Conservation (phyloP, 2,888 invertebrate genomes). For the Eupithecia subumbrata region DNA sequence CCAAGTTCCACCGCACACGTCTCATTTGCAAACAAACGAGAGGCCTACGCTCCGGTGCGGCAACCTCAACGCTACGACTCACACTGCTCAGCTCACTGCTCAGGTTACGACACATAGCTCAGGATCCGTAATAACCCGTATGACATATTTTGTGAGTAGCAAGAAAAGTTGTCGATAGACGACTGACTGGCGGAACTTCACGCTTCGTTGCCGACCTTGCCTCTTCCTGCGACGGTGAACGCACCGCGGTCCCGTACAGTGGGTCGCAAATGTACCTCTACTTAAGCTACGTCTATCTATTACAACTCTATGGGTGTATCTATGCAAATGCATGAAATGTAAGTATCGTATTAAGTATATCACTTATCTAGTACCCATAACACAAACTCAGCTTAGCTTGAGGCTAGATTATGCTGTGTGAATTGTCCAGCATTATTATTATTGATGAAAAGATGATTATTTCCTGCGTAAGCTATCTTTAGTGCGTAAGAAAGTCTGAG, state of each 20-base stretch:
- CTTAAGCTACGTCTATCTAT: conserved; percentile 4
- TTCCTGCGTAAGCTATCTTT: background rate
- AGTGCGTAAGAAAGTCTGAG: background rate
- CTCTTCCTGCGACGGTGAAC: conserved; percentile 70
- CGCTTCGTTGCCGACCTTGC: conserved; percentile 80
- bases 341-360: too few species aligned
- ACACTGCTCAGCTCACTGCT: conserved; percentile 24
- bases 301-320: background rate
- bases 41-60: conserved; percentile 24
- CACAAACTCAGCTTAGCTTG: background rate
- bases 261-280: conserved; percentile 37
- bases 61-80: conserved; percentile 11
- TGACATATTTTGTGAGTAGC: conserved; percentile 35
- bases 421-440: background rate
- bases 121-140: conserved; percentile 14
- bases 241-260: conserved; percentile 53
- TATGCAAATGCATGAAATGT: too few species aligned
- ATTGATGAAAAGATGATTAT: background rate
- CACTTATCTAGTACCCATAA: background rate
- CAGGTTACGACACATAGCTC: conserved; percentile 9
- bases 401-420: background rate
- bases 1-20: conserved; percentile 10
- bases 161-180: conserved; percentile 65
- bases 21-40: conserved; percentile 35
- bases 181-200: conserved; percentile 69